phyloP scores from a whole-genome alignment of 1,140 invertebrate genomes.

The Lordiphosa mommai region DNA sequence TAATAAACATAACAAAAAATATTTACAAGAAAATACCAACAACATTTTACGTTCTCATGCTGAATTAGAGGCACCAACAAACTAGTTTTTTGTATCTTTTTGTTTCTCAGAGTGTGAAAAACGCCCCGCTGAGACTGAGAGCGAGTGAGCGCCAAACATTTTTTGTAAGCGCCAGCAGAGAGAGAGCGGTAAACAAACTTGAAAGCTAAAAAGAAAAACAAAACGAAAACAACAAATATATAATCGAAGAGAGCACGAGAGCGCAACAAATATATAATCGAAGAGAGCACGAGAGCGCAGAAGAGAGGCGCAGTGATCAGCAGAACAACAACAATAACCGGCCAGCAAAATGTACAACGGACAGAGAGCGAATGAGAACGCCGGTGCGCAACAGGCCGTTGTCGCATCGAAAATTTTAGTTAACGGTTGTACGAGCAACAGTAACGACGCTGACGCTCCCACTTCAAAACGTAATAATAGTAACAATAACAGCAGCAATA shows the following conservation, averaged over 20 bases:
- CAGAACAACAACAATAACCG: constrained; percentile 30
- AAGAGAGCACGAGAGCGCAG: constrained; percentile 10
- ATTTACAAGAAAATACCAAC: no score
- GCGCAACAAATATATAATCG: background rate
- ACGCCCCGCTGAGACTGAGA: constrained; percentile 24
- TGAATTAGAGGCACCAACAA: constrained; percentile 7
- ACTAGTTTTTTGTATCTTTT: constrained; percentile 15
- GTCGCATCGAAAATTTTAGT: constrained; percentile 45
- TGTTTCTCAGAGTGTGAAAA: constrained; percentile 19
- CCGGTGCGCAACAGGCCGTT: constrained; percentile 17
- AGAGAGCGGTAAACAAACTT: constrained; percentile 36
- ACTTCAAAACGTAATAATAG: constrained; percentile 9
- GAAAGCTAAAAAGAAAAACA: constrained; percentile 12
- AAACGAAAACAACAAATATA: background rate
- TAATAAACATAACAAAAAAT: no score
- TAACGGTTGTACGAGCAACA: constrained; percentile 72
- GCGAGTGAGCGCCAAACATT: constrained; percentile 31
- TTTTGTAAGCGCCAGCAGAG: constrained; percentile 20
- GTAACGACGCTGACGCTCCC: constrained; percentile 53
- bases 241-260: constrained; percentile 13
- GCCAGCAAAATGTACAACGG: constrained; percentile 51
- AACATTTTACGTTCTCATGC: constrained; percentile 23
- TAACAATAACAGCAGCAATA: constrained; percentile 19
- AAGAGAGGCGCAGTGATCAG: constrained; percentile 11
- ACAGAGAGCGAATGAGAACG: constrained; percentile 13